These are phyloP conservation scores for Triops longicaudatus DNA, from an alignment of 1,140 invertebrate genomes.

Conservation along the genomic window DNA sequence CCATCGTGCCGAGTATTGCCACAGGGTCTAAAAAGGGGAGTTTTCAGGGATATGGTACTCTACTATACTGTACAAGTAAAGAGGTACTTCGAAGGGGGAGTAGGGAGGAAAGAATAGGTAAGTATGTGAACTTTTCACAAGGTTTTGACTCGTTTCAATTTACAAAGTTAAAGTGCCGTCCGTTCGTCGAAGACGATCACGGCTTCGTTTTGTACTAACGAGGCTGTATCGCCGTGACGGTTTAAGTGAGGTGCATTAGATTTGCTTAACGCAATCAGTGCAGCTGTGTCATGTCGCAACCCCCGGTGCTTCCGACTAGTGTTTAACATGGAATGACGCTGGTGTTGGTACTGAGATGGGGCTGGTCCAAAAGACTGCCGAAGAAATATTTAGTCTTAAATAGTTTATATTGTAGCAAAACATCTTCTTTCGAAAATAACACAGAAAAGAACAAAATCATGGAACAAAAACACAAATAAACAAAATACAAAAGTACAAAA, in stretches of 20 bases:
- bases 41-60: neutral
- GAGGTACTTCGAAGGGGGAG: neutral
- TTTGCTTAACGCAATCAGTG: slow-evolving; percentile 63
- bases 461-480: neutral
- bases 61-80: neutral
- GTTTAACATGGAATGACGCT: slow-evolving; percentile 7
- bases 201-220: slow-evolving; percentile 55
- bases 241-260: slow-evolving; percentile 36
- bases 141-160: neutral
- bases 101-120: neutral
- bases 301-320: slow-evolving; percentile 17
- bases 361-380: neutral
- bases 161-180: slow-evolving; percentile 49
- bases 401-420: neutral
- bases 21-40: neutral
- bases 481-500: neutral
- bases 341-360: neutral
- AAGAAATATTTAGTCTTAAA: neutral
- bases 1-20: neutral
- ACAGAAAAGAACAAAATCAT: neutral
- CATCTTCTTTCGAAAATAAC: neutral
- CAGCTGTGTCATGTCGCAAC: slow-evolving; percentile 56
- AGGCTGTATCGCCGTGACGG: slow-evolving; percentile 43
- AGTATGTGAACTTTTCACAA: neutral
- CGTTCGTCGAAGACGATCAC: slow-evolving; percentile 64